Conservation (phyloP, 2,113 vertebrate genomes). For the Phylloscopus whistleri region DNA sequence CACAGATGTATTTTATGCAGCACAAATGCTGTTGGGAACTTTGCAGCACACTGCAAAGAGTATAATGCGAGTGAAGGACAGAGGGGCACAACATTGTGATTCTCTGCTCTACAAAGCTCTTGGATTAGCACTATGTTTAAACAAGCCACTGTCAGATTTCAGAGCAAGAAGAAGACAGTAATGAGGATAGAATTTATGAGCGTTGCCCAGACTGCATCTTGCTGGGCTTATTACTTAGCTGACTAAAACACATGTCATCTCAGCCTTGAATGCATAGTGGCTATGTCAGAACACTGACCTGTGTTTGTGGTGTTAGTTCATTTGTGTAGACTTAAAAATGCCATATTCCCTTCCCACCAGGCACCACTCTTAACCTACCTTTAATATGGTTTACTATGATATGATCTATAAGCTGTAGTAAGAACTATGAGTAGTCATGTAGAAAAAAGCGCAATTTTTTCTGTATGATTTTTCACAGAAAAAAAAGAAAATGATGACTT, state of each 20-base stretch:
- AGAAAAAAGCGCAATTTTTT: rapidly evolving
- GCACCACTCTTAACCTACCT: not conserved
- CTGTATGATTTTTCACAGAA: not conserved
- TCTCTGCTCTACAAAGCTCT: not conserved
- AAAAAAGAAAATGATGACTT: not conserved
- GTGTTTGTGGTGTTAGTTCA: not conserved
- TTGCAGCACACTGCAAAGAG: not conserved
- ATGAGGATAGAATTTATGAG: not conserved
- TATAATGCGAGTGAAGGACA: not conserved
- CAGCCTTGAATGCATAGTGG: not conserved
- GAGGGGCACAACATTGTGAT: not conserved
- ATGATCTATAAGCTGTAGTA: not conserved
- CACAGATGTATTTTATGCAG: not conserved
- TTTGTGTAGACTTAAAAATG: not conserved
- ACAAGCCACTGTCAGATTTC: not conserved
- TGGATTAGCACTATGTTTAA: not conserved
- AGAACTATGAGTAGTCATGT: not conserved
- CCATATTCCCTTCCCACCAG: not conserved
- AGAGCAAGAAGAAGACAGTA: not conserved
- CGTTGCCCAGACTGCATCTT: not conserved
- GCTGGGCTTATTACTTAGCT: not conserved
- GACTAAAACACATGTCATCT: not conserved
- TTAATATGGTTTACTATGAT: not conserved
- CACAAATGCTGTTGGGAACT: not conserved
- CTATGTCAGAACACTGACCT: not conserved